A percentile compares a stretch with the other conserved stretches of the same genome.
Conservation (phyloP, 2,113 vertebrate species). For the Mustela nigripes region DNA sequence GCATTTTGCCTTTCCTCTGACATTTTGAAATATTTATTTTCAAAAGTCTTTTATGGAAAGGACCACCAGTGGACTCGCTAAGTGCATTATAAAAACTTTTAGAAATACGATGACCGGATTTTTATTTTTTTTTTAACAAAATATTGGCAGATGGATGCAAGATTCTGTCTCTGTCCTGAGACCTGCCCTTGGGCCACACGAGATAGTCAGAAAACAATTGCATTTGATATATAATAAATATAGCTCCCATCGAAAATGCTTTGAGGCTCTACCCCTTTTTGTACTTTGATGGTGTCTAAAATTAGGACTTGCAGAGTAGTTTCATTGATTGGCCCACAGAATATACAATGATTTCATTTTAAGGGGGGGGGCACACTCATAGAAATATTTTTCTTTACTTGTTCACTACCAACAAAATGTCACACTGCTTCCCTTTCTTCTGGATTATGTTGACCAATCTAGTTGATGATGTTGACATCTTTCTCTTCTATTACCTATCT, state of each 20-base stretch:
- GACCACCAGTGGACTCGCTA: conserved; percentile 45
- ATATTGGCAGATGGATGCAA: conserved; percentile 4
- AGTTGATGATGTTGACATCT: neutral
- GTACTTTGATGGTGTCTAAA: neutral
- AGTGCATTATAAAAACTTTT: conserved; percentile 65
- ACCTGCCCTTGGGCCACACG: neutral
- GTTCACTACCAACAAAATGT: neutral
- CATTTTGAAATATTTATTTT: conserved; percentile 77
- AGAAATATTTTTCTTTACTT: neutral
- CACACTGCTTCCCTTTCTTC: neutral
- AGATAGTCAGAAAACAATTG: conserved; percentile 34
- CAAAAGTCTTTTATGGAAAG: conserved; percentile 57
- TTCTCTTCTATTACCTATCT: neutral
- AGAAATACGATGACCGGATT: neutral
- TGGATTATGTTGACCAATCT: neutral
- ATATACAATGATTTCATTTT: neutral
- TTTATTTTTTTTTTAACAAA: conserved; percentile 38
- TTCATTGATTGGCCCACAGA: neutral
- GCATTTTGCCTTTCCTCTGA: conserved; percentile 68
- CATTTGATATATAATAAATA: conserved; percentile 4
- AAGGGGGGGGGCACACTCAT: neutral
- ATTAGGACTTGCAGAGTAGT: neutral
- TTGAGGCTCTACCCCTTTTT: conserved; percentile 6
- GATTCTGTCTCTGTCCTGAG: conserved; percentile 26
- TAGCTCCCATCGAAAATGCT: neutral